phyloP scores from a whole-genome alignment of 2,888 invertebrate genomes.

The Drosophila putrida region DNA sequence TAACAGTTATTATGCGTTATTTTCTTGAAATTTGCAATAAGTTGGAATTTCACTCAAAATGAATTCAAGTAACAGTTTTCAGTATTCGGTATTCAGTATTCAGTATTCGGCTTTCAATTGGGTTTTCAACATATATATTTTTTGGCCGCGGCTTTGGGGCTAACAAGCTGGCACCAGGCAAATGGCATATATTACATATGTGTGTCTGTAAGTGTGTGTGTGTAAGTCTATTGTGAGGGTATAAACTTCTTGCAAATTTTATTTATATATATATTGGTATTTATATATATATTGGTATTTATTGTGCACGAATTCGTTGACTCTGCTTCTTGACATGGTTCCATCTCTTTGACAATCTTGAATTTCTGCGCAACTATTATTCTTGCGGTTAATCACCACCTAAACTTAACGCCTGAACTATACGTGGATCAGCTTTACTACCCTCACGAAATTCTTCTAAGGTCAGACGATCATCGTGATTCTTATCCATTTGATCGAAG shows the following conservation, averaged over 20 bases:
- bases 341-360: conserved; percentile 91
- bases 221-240: conserved; percentile 11
- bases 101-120: conserved; percentile 17
- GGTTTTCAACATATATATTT: conserved; percentile 26
- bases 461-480: conserved; percentile 98
- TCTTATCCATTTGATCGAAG: conserved; percentile 99
- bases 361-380: conserved; percentile 86
- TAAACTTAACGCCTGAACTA: conserved; percentile 97
- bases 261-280: conserved; percentile 9
- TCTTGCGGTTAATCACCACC: conserved; percentile 95
- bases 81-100: conserved; percentile 19
- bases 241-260: conserved; percentile 34
- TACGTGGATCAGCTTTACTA: conserved; percentile 99
- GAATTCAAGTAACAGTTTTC: conserved; percentile 24
- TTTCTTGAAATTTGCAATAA: conserved; percentile 40
- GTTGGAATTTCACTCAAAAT: conserved; percentile 54
- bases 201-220: conserved; percentile 12
- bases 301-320: conserved; percentile 62
- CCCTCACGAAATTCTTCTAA: conserved; percentile 99
- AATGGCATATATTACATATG: conserved; percentile 42
- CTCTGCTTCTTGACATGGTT: conserved; percentile 41
- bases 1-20: conserved; percentile 23
- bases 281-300: conserved; percentile 28
- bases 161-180: conserved; percentile 52
- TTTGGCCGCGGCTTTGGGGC: conserved; percentile 56